These are phyloP conservation scores for Ceratosolen fusciceps DNA, from an alignment of 1,140 invertebrate genomes.

Conservation along the genomic window DNA sequence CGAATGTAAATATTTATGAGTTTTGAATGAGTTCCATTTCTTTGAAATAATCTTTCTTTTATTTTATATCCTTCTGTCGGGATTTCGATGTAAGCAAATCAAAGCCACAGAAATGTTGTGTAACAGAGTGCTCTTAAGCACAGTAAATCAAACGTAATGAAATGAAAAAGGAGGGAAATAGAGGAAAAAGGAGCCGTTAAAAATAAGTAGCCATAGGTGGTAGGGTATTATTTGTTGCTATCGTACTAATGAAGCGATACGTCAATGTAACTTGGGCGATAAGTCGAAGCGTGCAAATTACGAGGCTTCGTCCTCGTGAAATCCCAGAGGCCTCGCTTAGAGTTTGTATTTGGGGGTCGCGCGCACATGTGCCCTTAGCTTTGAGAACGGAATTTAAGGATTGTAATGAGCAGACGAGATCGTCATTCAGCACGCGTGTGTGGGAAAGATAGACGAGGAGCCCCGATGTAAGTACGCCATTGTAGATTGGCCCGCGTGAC, in stretches of 20 bases:
- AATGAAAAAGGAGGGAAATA: not conserved
- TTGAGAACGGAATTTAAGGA: conserved; percentile 51
- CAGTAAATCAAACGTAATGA: not conserved
- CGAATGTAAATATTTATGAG: no score
- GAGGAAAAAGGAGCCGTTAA: no score
- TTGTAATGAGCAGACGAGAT: conserved; percentile 57
- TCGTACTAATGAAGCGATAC: conserved; percentile 45
- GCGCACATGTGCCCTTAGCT: conserved; percentile 52
- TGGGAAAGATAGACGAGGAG: conserved; percentile 58
- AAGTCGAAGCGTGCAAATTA: conserved; percentile 50
- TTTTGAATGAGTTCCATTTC: no score
- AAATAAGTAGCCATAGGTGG: not conserved
- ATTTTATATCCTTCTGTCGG: no score
- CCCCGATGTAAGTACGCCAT: not conserved
- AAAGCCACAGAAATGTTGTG: not conserved
- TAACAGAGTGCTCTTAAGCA: no score
- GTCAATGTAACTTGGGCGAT: conserved; percentile 38
- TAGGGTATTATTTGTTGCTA: not conserved
- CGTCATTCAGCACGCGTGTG: conserved; percentile 54
- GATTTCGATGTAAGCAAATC: not conserved
- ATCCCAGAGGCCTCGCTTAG: conserved; percentile 55
- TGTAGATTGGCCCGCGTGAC: not conserved
- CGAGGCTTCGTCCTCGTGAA: conserved; percentile 13
- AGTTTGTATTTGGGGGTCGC: conserved; percentile 55
- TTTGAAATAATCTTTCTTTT: no score